Conservation (phyloP, 2,113 vertebrate species). For the Climacteris rufus region DNA sequence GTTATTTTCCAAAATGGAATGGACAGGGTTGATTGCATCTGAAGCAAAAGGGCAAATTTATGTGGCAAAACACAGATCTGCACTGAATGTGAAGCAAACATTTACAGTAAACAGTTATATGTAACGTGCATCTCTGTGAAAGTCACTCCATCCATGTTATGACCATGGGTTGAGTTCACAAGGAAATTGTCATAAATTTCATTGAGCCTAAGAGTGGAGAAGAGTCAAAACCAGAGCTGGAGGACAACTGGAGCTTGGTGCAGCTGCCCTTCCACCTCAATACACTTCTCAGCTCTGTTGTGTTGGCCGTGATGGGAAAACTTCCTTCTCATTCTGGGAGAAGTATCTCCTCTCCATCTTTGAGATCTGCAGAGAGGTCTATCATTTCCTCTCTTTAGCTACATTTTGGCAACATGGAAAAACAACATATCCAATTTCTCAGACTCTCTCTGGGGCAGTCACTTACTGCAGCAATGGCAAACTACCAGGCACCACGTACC, state of each 20-base stretch:
- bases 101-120: not conserved
- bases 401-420: not conserved
- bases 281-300: accelerated
- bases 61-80: not conserved
- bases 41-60: not conserved
- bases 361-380: not conserved
- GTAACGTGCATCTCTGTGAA: not conserved
- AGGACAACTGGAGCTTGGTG: not conserved
- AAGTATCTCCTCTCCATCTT: not conserved
- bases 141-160: not conserved
- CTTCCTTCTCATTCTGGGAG: not conserved
- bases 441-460: not conserved
- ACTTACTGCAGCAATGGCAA: not conserved
- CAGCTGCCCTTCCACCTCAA: not conserved
- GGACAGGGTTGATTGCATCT: not conserved
- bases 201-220: not conserved
- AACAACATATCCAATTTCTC: not conserved
- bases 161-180: accelerated
- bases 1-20: not conserved
- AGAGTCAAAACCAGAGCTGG: not conserved
- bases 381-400: not conserved
- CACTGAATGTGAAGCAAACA: not conserved
- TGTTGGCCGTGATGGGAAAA: not conserved
- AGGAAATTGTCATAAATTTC: not conserved
- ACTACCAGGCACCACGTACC: not conserved